Evolutionary conservation across 2,888 invertebrate genomes (phyloP), one percentile per base, ranked within the genome.

Genomic region (Dioctria linearis): DNA sequence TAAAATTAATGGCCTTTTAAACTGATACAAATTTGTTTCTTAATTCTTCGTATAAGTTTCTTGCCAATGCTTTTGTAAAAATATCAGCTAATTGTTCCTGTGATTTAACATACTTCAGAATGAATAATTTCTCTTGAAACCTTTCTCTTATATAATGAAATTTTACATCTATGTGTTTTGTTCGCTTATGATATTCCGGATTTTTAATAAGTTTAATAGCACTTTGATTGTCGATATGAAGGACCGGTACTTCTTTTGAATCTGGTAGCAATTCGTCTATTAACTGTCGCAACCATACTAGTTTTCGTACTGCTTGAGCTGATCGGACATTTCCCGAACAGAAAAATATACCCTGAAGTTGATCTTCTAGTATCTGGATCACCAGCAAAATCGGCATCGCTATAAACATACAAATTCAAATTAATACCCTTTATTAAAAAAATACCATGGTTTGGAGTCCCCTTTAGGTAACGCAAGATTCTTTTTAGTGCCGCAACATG

Each of bases 201-300:
- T 82, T 83, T 13, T 80, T 82, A 5, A 81, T 75, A 3, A 82
- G 61, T 9, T 46, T 49, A 13, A 83, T 79, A 0, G 84, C 84
- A 49, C 83, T 82, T 75, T 83, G 81, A 73, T 85, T 85, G 65
- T 85, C 84, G 61, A 85, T 79, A 4, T 80, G 49, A 6, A 85
- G 40, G 8, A 67, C 42, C 9, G 85, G 84, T n/a, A 83, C 25
- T 25, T 25, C 25, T 25, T 25, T 25, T 25, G 25, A 25, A 25
- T 25, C 25, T 25, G 25, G 25, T 25, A 39, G 66, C 66, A 3
- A 78, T 49, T 6, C 11, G 8, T 2, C 51, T 51, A 11, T 11
- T 51, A 9, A 6, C 51, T 51, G 51, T 51, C 6, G 51, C 6
- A 9, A 51, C 11, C 51, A 9, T 51, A 51, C 6, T 51, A 51